Evolutionary conservation across 2,797 vertebrate species (phyloP).

Genomic region (Enteromius thamalakanensis): DNA sequence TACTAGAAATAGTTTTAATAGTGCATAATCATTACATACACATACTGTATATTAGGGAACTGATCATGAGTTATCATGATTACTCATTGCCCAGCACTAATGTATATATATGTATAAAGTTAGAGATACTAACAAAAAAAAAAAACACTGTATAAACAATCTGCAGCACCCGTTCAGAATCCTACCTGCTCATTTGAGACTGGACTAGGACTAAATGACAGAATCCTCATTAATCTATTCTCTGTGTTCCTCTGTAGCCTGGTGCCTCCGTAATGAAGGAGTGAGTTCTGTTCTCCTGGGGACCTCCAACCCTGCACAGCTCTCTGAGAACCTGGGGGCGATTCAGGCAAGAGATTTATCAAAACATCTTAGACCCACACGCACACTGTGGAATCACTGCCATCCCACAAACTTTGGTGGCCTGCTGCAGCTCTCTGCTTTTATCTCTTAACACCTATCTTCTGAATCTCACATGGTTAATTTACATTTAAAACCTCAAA

Average conservation of each 20-base stretch:
- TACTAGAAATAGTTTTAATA: too few species aligned
- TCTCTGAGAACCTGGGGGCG: constrained; percentile 96
- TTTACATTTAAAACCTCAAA: constrained; percentile 16
- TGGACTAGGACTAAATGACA: background rate
- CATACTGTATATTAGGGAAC: too few species aligned
- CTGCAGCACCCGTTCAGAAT: background rate
- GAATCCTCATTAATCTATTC: background rate
- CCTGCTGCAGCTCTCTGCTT: background rate
- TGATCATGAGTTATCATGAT: too few species aligned
- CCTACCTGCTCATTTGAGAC: background rate
- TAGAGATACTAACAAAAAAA: background rate
- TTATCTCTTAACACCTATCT: constrained; percentile 9
- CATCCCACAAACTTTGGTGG: background rate
- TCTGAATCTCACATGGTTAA: background rate
- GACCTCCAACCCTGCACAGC: constrained; percentile 91
- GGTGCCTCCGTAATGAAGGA: constrained; percentile 96
- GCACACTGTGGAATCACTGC: constrained; percentile 1
- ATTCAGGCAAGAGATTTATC: constrained; percentile 83
- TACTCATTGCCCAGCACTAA: too few species aligned
- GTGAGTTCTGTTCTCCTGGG: constrained; percentile 96
- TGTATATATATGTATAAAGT: too few species aligned
- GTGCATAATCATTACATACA: too few species aligned
- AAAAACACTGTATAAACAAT: background rate
- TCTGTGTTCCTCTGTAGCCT: constrained; percentile 76
- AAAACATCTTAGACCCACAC: constrained; percentile 12